phyloP scores from a whole-genome alignment of 2,113 vertebrate genomes.

The Cheilinus undulatus region DNA sequence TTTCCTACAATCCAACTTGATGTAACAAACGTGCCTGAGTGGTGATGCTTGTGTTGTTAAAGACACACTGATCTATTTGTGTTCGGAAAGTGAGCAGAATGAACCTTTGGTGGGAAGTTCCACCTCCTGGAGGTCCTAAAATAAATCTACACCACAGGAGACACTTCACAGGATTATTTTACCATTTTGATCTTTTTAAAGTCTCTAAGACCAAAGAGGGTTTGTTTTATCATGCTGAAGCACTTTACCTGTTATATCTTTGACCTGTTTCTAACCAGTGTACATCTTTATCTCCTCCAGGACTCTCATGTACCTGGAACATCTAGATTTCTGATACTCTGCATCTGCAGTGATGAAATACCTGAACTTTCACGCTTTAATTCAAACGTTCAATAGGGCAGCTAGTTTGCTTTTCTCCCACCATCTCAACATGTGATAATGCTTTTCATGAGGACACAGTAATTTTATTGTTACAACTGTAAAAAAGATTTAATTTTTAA shows the following conservation, averaged over 20 bases:
- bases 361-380: constrained; percentile 45
- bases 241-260: constrained; percentile 61
- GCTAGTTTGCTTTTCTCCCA: constrained; percentile 28
- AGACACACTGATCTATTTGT: no score
- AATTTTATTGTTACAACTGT: constrained; percentile 12
- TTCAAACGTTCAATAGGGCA: constrained; percentile 48
- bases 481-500: constrained; percentile 21
- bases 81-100: no score
- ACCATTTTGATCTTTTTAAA: constrained; percentile 43
- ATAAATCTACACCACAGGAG: not conserved
- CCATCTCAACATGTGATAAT: not conserved
- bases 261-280: constrained; percentile 32
- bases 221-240: constrained; percentile 73
- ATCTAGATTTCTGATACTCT: constrained; percentile 51
- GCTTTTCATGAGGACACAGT: not conserved
- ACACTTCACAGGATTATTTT: constrained; percentile 24
- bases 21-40: no score
- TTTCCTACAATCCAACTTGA: no score
- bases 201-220: constrained; percentile 42
- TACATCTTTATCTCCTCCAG: constrained; percentile 51
- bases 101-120: not conserved
- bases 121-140: not conserved
- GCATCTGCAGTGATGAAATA: constrained; percentile 13
- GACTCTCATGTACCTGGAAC: constrained; percentile 40
- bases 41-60: no score